phyloP scores from a whole-genome alignment of 2,797 vertebrate species.

The Molossus molossus region DNA sequence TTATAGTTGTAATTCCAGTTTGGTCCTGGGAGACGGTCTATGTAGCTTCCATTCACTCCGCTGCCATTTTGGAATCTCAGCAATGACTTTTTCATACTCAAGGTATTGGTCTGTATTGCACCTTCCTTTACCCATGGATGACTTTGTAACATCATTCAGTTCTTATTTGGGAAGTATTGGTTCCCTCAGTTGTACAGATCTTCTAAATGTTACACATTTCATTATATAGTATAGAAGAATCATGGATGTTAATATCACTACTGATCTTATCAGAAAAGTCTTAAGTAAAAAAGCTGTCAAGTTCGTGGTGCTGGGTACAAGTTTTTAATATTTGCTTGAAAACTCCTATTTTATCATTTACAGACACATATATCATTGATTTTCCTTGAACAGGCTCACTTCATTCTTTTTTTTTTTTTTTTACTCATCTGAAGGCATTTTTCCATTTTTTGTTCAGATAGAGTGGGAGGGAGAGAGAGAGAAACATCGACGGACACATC shows the following conservation, averaged over 20 bases:
- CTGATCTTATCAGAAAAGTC: background rate
- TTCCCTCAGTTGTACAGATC: slow-evolving; percentile 12
- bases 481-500: too few relatives aligned
- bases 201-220: background rate
- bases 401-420: background rate
- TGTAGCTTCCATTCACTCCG: too few relatives aligned
- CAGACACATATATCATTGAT: background rate
- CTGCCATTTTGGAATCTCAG: too few relatives aligned
- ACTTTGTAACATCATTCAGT: background rate
- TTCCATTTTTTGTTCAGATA: too few relatives aligned
- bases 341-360: background rate
- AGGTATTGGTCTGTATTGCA: background rate
- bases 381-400: background rate
- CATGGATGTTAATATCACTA: background rate
- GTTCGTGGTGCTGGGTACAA: background rate
- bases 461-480: too few relatives aligned
- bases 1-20: too few relatives aligned
- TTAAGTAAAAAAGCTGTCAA: background rate
- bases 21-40: too few relatives aligned
- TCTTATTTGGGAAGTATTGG: slow-evolving; percentile 25
- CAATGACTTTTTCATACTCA: background rate
- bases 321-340: slow-evolving; percentile 32
- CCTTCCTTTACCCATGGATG: background rate
- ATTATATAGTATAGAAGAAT: background rate
- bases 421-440: too few relatives aligned